phyloP scores from a whole-genome alignment of 2,113 vertebrate species.

The Aphyosemion australe region DNA sequence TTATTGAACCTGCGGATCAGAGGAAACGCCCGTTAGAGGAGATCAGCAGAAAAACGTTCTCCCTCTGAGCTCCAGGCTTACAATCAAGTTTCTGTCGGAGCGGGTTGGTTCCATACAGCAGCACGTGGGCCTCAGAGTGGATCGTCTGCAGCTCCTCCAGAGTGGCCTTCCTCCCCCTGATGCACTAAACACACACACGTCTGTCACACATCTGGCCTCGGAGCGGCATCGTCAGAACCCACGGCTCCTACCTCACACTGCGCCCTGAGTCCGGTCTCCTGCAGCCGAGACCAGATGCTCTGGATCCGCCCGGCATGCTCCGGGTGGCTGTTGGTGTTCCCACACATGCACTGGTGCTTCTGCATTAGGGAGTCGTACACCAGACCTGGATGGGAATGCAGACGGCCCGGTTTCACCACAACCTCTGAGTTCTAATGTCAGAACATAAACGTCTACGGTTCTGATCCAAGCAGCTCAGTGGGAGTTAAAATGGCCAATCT shows the following conservation, averaged over 20 bases:
- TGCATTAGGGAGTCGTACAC: constrained; percentile 97
- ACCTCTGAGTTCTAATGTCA: too few relatives aligned
- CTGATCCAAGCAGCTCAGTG: too few relatives aligned
- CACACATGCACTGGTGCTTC: constrained; percentile 97
- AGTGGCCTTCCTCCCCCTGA: constrained; percentile 95
- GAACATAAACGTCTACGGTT: too few relatives aligned
- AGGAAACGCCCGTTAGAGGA: constrained; percentile 3
- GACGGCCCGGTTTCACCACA: neutral
- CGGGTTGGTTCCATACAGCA: constrained; percentile 96
- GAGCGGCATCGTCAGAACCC: too few relatives aligned
- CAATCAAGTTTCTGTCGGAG: constrained; percentile 97
- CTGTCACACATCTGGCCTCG: neutral
- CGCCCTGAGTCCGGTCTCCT: constrained; percentile 92
- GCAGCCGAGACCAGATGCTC: constrained; percentile 98
- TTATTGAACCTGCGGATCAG: constrained; percentile 85
- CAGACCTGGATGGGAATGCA: constrained; percentile 80
- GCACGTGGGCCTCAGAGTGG: constrained; percentile 92
- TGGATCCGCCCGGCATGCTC: constrained; percentile 96
- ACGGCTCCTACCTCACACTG: constrained; percentile 88
- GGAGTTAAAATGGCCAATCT: too few relatives aligned
- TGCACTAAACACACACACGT: constrained; percentile 80
- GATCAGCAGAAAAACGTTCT: neutral
- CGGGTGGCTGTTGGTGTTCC: constrained; percentile 94
- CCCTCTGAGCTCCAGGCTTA: constrained; percentile 70
- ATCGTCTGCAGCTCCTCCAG: constrained; percentile 96